These are phyloP conservation scores for Corythoichthys haematopterus DNA, from an alignment of 2,113 vertebrate species.

Conservation along the genomic window DNA sequence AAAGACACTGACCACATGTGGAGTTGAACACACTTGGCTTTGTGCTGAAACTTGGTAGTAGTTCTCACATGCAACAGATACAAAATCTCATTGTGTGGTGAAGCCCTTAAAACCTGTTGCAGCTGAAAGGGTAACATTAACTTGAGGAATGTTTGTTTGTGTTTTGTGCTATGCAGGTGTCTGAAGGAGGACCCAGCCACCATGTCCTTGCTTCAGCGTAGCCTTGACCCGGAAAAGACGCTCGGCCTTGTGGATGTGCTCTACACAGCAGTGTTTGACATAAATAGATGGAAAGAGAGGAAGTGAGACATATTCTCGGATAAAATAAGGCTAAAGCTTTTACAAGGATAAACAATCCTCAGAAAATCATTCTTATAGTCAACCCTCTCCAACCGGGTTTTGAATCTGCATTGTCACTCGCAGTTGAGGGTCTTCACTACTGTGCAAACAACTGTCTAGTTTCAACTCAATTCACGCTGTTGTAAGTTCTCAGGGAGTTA, in stretches of 20 bases:
- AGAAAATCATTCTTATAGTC: neutral
- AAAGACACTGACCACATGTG: neutral
- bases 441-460: too few species aligned
- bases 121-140: neutral
- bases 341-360: neutral
- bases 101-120: neutral
- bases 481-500: too few species aligned
- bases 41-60: neutral
- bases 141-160: neutral
- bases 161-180: slow-evolving; percentile 76
- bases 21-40: neutral
- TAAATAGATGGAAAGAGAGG: slow-evolving; percentile 88
- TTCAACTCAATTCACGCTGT: too few species aligned
- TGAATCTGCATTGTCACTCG: too few species aligned
- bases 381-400: too few species aligned
- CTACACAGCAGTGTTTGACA: slow-evolving; percentile 91
- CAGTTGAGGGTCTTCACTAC: too few species aligned
- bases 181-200: slow-evolving; percentile 98
- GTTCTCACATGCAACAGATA: neutral
- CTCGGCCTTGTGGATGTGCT: slow-evolving; percentile 94
- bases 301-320: slow-evolving; percentile 70
- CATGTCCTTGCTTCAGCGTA: slow-evolving; percentile 95
- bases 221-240: slow-evolving; percentile 95
- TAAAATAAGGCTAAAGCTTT: neutral
- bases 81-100: neutral